A percentile compares a stretch with the other conserved stretches of the same genome.
These are phyloP conservation scores for Leucophenga montana DNA, from an alignment of 2,888 invertebrate genomes.

Conservation along the genomic window DNA sequence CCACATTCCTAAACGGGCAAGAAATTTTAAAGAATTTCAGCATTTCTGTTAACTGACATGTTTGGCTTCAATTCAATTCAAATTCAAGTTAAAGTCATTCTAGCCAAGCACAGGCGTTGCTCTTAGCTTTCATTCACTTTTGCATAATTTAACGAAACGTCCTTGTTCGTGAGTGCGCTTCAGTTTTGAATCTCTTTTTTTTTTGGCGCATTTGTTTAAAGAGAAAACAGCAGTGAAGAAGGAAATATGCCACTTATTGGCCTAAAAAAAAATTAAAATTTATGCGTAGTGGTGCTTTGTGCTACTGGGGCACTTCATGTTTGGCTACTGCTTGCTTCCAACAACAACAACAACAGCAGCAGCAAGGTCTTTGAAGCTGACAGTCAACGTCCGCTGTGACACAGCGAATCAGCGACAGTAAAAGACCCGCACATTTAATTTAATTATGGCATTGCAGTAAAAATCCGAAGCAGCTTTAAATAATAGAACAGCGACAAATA, in stretches of 20 bases:
- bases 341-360: no score
- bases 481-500: no score
- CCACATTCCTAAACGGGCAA: no score
- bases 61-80: no score
- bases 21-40: no score
- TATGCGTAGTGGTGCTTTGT: conserved; percentile 4
- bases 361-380: conserved; percentile 39
- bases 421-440: no score
- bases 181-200: background rate
- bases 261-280: conserved; percentile 15
- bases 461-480: no score
- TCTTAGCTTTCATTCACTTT: conserved; percentile 2
- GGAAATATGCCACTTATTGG: conserved; percentile 8
- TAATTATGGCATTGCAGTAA: no score
- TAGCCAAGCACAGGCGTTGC: no score
- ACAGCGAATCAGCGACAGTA: no score
- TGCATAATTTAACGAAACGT: conserved; percentile 15
- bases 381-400: conserved; percentile 39
- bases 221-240: background rate
- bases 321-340: conserved; percentile 33
- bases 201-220: background rate
- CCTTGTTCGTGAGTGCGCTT: conserved; percentile 11
- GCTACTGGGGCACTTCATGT: conserved; percentile 11
- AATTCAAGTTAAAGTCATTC: no score
- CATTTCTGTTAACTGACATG: no score